A percentile compares a stretch with the other conserved stretches of the same genome.
These are phyloP conservation scores for Brenthis daphne DNA, from an alignment of 2,888 invertebrate species.

Conservation along the genomic window DNA sequence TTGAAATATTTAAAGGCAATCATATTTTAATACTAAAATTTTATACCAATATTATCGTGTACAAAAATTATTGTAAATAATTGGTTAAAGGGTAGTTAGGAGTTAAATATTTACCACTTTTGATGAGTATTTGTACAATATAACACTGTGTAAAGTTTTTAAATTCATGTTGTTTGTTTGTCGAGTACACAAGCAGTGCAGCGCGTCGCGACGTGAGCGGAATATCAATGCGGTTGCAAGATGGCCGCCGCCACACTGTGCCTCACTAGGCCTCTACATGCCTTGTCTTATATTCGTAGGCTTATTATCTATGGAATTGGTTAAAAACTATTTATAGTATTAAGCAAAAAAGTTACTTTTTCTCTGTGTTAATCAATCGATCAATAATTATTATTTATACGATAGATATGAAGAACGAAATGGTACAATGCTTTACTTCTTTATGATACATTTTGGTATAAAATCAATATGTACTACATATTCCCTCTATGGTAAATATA, in stretches of 20 bases:
- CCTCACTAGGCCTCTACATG: constrained; percentile 37
- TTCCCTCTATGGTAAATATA: too few relatives aligned
- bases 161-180: constrained; percentile 27
- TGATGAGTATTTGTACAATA: constrained; percentile 9
- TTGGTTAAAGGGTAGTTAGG: background rate
- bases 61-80: background rate
- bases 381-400: too few relatives aligned
- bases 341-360: too few relatives aligned
- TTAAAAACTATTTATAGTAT: background rate
- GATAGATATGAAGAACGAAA: too few relatives aligned
- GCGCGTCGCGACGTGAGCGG: constrained; percentile 59
- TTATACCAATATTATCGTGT: too few relatives aligned
- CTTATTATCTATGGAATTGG: background rate
- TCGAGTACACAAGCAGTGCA: constrained; percentile 28
- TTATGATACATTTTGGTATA: too few relatives aligned
- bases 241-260: constrained; percentile 45
- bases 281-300: constrained; percentile 20
- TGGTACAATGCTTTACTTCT: too few relatives aligned
- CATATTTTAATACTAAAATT: too few relatives aligned
- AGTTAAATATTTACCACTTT: constrained; percentile 7
- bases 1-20: too few relatives aligned
- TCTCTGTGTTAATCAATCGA: too few relatives aligned
- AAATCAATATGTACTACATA: too few relatives aligned
- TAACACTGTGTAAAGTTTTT: constrained; percentile 9
- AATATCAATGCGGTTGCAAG: constrained; percentile 64